These are phyloP conservation scores for Boulengeromyrus knoepffleri DNA, from an alignment of 2,113 vertebrate species.

Conservation along the genomic window DNA sequence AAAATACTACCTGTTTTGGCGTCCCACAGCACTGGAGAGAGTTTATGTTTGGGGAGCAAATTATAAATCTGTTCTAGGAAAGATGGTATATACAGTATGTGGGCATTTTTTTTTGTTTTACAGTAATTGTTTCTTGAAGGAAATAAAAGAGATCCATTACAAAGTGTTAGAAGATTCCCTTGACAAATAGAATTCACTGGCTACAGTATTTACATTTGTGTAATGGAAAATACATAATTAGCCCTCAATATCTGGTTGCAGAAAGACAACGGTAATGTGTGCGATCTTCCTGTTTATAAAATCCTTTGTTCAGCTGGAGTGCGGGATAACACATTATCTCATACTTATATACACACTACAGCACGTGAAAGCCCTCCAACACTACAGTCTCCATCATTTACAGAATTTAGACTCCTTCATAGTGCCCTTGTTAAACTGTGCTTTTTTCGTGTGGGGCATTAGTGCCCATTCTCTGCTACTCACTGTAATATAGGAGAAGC, in stretches of 20 bases:
- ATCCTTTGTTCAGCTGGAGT: not conserved
- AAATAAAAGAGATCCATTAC: not conserved
- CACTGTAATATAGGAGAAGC: not conserved
- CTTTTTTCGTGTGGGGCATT: not conserved
- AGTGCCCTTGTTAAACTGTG: not conserved
- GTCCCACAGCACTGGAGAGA: not conserved
- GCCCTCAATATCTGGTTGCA: not conserved
- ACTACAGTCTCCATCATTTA: not conserved
- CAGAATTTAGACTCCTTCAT: not conserved
- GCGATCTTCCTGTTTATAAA: not conserved
- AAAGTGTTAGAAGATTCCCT: not conserved
- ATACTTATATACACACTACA: not conserved
- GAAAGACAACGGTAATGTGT: not conserved
- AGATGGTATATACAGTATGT: not conserved
- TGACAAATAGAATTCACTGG: too few species aligned
- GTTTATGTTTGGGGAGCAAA: not conserved
- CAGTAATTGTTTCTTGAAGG: not conserved
- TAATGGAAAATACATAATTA: not conserved
- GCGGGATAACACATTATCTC: not conserved
- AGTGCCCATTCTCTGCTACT: not conserved
- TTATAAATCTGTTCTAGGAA: not conserved
- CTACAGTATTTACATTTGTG: not conserved
- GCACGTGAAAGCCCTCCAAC: not conserved
- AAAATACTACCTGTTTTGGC: constrained; percentile 7
- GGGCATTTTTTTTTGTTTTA: not conserved